Base-by-base conservation (phyloP, 2,888 invertebrate genomes). In the Pheosia gnoma region DNA sequence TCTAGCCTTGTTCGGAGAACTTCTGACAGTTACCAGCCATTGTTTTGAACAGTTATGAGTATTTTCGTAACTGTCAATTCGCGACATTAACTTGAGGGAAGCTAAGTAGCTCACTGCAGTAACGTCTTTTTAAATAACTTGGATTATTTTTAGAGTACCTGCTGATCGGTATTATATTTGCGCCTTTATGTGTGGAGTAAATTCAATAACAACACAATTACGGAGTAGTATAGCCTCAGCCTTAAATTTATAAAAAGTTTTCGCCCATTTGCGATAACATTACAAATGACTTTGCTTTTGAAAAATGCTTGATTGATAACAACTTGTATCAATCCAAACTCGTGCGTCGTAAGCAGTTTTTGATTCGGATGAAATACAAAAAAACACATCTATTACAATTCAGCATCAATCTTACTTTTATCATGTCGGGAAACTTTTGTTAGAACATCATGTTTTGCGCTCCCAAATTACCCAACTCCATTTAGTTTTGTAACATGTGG, bases 1-100 rank as follows among this genome's bases (percentile, higher is more conserved):
- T 76, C 78, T 72, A 68, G 78, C 79, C 80, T 25, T 73, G 79
- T 78, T 77, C 70, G 79, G 64, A 25, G 25, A 88, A 89, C 83
- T 89, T 89, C 74, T 83, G 88, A 89, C 88, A 87, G 80, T 78
- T 82, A 77, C 74, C 72, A 72, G 75, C 72, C 78, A 77, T 77
- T 82, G 85, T 84, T 84, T 81, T 78, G 79, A 80, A 77, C 81
- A 80, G 82, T 80, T 78, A 78, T 78, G 77, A 80, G 75, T 80
- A 76, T 79, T 82, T 81, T 75, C 78, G 71, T 70, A 71, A 63
- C 72, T 61, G 43, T 53, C 53, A 37, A 53, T 53, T 53, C 37
- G 58, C 39, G 49, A 49, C 47, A 13, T 11, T 39, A 52, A 59
- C 58, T 49, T 51, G 58, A 39, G 39, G 51, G 5, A 49, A 51